phyloP scores from a whole-genome alignment of 2,888 invertebrate genomes.

The Pristionchus japonicus region DNA sequence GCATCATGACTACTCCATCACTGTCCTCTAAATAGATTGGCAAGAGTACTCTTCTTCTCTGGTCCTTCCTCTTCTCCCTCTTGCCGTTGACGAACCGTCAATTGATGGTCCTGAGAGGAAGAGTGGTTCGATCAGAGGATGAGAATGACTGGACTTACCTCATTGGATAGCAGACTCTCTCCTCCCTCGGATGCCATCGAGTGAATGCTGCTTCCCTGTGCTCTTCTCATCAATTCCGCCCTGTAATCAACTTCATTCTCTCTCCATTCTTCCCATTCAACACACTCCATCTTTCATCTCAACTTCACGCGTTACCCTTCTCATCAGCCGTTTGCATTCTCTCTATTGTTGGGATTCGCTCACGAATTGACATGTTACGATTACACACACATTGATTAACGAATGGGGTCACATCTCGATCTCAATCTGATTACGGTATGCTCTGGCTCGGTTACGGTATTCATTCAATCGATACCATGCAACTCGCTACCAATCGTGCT shows the following conservation, averaged over 20 bases:
- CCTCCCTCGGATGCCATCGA: conserved; percentile 42
- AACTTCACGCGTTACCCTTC: background rate
- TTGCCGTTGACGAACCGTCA: conserved; percentile 33
- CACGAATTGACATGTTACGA: conserved; percentile 9
- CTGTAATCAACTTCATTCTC: conserved; percentile 6
- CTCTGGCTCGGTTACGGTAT: background rate
- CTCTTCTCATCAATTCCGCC: conserved; percentile 42
- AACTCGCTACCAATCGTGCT: background rate
- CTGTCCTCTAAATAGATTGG: conserved; percentile 34
- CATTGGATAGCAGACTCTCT: conserved; percentile 31
- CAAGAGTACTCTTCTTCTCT: background rate
- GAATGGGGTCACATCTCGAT: background rate
- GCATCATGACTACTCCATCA: conserved; percentile 6
- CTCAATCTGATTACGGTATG: background rate
- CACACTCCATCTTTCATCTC: background rate
- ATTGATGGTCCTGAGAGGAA: conserved; percentile 30
- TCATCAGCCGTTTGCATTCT: background rate
- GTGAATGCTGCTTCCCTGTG: conserved; percentile 43
- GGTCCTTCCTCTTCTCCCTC: background rate
- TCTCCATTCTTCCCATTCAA: background rate
- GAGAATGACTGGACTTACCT: too few relatives aligned
- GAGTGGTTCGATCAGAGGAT: too few relatives aligned
- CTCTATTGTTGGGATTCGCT: background rate
- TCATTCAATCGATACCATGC: conserved; percentile 22
- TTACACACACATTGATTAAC: conserved; percentile 13